phyloP scores from a whole-genome alignment of 1,140 invertebrate genomes.

The Cotesia typhae region DNA sequence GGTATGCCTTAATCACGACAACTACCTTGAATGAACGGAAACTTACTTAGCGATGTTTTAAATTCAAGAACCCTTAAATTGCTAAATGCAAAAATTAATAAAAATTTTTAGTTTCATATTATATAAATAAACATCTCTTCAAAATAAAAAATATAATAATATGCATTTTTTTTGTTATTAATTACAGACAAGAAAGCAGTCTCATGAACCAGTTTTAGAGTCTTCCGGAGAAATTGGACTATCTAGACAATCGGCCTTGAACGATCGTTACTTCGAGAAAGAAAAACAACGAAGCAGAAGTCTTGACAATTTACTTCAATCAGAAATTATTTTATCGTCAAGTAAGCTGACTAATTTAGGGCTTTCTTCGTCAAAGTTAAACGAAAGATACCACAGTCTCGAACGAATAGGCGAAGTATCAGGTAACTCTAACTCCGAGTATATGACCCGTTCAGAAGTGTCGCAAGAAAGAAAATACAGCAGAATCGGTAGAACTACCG shows the following conservation, averaged over 20 bases:
- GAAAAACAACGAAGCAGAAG: conserved; percentile 83
- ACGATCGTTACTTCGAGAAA: conserved; percentile 88
- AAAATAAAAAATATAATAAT: neutral
- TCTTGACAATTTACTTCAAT: conserved; percentile 80
- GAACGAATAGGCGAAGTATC: conserved; percentile 73
- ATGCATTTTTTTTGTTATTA: conserved; percentile 14
- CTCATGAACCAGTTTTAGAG: conserved; percentile 72
- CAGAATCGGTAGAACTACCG: conserved; percentile 60
- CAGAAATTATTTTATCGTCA: conserved; percentile 62
- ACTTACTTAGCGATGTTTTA: neutral
- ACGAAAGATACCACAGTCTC: conserved; percentile 86
- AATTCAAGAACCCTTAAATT: neutral
- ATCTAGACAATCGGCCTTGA: conserved; percentile 84
- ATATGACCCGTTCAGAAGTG: conserved; percentile 68
- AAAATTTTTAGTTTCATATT: too few relatives aligned
- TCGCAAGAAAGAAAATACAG: conserved; percentile 62
- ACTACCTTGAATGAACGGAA: too few relatives aligned
- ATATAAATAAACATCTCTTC: too few relatives aligned
- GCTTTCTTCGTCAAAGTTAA: conserved; percentile 81
- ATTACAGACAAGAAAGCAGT: conserved; percentile 71
- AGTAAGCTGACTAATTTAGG: conserved; percentile 75
- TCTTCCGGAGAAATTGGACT: conserved; percentile 68
- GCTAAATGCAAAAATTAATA: too few relatives aligned
- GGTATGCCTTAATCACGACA: too few relatives aligned
- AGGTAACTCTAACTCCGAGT: conserved; percentile 64